Evolutionary conservation across 2,888 invertebrate species (phyloP), one percentile per base, ranked within the genome.

Genomic region (Aplocera efformata): DNA sequence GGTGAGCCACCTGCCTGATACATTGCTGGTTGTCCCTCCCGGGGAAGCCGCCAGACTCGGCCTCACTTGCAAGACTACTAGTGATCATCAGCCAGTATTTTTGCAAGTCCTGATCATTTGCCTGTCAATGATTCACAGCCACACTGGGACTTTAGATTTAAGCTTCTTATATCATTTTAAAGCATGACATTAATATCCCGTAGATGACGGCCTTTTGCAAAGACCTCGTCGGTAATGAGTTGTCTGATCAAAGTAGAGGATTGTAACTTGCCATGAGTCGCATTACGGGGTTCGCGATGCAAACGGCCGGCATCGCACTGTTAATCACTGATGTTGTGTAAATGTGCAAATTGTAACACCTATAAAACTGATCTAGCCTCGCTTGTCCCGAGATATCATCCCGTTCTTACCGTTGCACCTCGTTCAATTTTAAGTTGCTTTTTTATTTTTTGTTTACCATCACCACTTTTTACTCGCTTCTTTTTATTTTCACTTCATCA

Each of bases 321-420:
- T 17, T 17, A 64, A 74, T 81, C 83, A 82, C 79, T 73, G 72
- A 77, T 68, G 67, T 66, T 86, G 79, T 83, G 76, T 84, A 85
- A 77, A 79, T 82, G 85, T 83, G 85, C 84, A 82, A 76, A 33
- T 70, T 72, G 75, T 83, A 84, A 85, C 85, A 80, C 86, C 83
- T 71, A 61, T 76, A 76, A 17, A 76, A 71, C 77, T 77, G 81
- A 80, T 72, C 78, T 77, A 72, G 86, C 88, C 88, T 85, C 79
- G 88, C 88, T 88, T 88, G 72, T 85, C 86, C 88, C 73, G 80
- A 83, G 82, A 84, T 71, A 83, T 83, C 80, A 86, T 83, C 86
- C 86, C 80, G 77, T 81, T 80, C 80, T 84, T 81, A 79, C 80
- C 81, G 74, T 82, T 84, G 88, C 88, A 88, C 86, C 86, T 84